A percentile compares a stretch with the other conserved stretches of the same genome.
Conservation (phyloP, 2,888 invertebrate genomes). For the Nematopogon swammerdamellus region DNA sequence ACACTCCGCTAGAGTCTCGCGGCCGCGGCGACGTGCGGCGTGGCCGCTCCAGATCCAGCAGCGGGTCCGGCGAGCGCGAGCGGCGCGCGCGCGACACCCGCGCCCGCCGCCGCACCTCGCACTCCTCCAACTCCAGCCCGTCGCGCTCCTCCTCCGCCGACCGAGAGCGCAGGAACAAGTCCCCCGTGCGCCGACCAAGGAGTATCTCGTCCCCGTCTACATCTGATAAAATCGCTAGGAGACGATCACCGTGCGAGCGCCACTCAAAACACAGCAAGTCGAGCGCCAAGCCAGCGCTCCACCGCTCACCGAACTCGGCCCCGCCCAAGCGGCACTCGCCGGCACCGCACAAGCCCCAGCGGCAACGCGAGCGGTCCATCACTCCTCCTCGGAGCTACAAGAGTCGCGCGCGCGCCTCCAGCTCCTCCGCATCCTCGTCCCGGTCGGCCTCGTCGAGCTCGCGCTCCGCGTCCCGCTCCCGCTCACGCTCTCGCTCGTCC, state of each 20-base stretch:
- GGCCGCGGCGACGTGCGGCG: background rate
- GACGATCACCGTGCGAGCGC: too few relatives aligned
- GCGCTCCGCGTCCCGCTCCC: background rate
- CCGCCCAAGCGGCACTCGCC: background rate
- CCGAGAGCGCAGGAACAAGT: constrained; percentile 15
- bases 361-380: background rate
- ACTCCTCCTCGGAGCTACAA: background rate
- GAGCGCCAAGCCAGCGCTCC: constrained; percentile 18
- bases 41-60: background rate
- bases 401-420: background rate
- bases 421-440: background rate
- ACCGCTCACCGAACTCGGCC: background rate
- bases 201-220: constrained; percentile 16
- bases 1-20: background rate
- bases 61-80: constrained; percentile 5
- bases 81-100: constrained; percentile 2
- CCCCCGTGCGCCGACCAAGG: constrained; percentile 11
- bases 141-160: constrained; percentile 15
- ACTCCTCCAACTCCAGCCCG: constrained; percentile 5
- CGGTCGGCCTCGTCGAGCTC: background rate
- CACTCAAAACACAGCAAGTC: too few relatives aligned
- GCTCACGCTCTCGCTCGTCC: background rate
- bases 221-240: too few relatives aligned
- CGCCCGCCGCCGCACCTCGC: constrained; percentile 6
- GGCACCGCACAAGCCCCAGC: background rate